Conservation (phyloP, 2,797 vertebrate genomes). For the Gambusia yucatana region DNA sequence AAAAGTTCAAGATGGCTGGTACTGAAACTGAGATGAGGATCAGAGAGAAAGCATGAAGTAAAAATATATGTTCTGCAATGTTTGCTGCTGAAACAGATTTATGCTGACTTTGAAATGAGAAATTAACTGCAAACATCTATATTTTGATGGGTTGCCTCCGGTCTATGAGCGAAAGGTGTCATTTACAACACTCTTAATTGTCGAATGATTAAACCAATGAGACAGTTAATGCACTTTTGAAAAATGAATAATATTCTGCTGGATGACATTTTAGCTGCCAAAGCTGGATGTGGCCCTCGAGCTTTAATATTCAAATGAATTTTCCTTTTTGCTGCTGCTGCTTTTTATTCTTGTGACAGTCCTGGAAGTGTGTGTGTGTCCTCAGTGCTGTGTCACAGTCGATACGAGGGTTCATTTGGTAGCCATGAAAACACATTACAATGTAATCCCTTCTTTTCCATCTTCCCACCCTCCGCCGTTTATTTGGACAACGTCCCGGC, state of each 20-base stretch:
- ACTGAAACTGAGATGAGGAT: background rate
- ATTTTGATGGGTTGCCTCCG: conserved; percentile 53
- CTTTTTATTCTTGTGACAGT: conserved; percentile 45
- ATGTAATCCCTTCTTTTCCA: conserved; percentile 45
- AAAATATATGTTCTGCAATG: background rate
- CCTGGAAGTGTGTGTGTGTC: conserved; percentile 14
- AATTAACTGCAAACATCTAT: conserved; percentile 36
- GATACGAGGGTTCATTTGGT: conserved; percentile 50
- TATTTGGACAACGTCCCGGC: conserved; percentile 66
- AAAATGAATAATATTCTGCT: conserved; percentile 23
- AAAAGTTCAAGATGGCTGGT: background rate
- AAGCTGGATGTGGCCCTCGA: conserved; percentile 34
- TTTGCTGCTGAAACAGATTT: conserved; percentile 30
- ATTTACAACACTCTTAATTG: conserved; percentile 46
- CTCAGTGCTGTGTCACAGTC: conserved; percentile 37
- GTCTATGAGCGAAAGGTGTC: conserved; percentile 35
- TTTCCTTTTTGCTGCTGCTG: conserved; percentile 30
- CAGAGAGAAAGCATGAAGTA: background rate
- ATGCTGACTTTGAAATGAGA: conserved; percentile 33
- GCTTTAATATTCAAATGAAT: conserved; percentile 55
- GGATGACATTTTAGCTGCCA: conserved; percentile 45
- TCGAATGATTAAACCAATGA: conserved; percentile 34
- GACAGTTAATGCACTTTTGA: conserved; percentile 36
- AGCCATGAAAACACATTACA: conserved; percentile 53
- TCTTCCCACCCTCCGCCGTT: conserved; percentile 57